phyloP scores from a whole-genome alignment of 2,797 vertebrate genomes.

The Taenioides sp. region DNA sequence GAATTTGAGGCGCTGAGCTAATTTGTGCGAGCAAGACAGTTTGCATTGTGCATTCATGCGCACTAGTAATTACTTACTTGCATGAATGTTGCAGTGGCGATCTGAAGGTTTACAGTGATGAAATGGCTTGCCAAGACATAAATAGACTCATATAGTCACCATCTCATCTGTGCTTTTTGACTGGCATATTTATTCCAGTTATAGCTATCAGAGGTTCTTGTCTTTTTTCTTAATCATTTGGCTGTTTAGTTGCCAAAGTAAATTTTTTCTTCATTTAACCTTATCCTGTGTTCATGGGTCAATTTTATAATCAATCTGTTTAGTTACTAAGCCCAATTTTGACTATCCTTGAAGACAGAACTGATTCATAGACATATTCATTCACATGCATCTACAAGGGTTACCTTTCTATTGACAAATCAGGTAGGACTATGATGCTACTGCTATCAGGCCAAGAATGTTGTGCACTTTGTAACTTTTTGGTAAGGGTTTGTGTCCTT shows the following conservation, averaged over 20 bases:
- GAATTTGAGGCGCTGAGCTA: not conserved
- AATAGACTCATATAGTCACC: not conserved
- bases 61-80: constrained; percentile 13
- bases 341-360: too few species aligned
- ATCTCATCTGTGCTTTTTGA: not conserved
- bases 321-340: not conserved
- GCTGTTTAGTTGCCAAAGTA: not conserved
- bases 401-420: too few species aligned
- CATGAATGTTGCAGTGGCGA: constrained; percentile 17
- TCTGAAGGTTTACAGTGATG: constrained; percentile 27
- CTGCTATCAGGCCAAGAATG: not conserved
- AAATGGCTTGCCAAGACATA: constrained; percentile 9
- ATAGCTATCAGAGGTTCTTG: not conserved
- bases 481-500: too few species aligned
- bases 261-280: too few species aligned
- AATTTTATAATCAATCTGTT: not conserved
- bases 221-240: not conserved
- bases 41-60: constrained; percentile 21
- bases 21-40: constrained; percentile 17
- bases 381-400: too few species aligned
- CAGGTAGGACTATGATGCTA: too few species aligned
- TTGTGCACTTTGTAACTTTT: too few species aligned
- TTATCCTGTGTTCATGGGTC: too few species aligned
- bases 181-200: not conserved
- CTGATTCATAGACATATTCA: too few species aligned